phyloP scores from a whole-genome alignment of 2,888 invertebrate genomes.

The Stenotaenia linearis region DNA sequence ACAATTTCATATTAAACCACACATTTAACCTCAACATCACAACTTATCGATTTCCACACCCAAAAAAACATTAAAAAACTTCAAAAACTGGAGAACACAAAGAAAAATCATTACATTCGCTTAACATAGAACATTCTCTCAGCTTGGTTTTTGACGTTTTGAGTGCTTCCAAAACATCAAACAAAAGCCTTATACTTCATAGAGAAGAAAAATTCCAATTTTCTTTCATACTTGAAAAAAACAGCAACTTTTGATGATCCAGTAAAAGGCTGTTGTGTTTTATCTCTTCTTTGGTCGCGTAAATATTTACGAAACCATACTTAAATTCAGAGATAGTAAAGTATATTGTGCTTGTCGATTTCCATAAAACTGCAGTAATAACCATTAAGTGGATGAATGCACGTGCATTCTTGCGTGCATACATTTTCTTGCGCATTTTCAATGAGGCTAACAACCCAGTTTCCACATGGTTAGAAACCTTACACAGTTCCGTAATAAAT shows the following conservation, averaged over 20 bases:
- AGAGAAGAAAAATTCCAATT: not conserved
- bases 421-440: conserved; percentile 5
- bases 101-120: not conserved
- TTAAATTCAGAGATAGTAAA: not conserved
- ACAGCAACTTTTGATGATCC: not conserved
- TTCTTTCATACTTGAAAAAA: not conserved
- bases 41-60: not conserved
- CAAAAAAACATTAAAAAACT: not conserved
- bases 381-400: conserved; percentile 19
- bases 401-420: conserved; percentile 7
- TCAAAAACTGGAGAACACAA: not conserved
- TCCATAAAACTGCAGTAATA: conserved; percentile 26
- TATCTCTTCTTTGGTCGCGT: not conserved
- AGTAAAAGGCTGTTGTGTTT: not conserved
- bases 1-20: too few species aligned
- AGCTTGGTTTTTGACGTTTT: not conserved
- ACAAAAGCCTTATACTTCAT: not conserved
- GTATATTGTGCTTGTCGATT: conserved; percentile 20
- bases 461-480: conserved; percentile 14
- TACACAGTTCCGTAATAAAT: not conserved
- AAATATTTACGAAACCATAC: not conserved
- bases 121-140: not conserved
- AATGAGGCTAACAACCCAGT: conserved; percentile 23
- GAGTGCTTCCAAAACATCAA: not conserved
- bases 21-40: too few species aligned